A percentile compares a stretch with the other conserved stretches of the same genome.
Evolutionary conservation across 2,113 vertebrate species (phyloP).

Genomic region (Silurus glanis): DNA sequence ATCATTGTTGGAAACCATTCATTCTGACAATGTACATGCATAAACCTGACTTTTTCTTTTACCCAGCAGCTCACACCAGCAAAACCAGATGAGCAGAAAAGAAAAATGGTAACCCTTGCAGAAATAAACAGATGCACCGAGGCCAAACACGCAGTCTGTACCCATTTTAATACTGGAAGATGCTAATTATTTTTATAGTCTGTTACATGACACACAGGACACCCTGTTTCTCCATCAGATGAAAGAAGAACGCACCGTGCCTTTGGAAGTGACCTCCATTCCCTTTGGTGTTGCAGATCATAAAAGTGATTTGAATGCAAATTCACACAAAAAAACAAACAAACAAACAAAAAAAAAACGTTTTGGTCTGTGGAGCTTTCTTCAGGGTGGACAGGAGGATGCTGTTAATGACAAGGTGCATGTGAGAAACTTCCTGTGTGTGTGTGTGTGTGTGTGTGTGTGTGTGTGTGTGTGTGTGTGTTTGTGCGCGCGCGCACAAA

Average conservation of each 20-base stretch:
- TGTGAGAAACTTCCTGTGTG: not conserved
- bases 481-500: not conserved
- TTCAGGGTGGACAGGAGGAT: not conserved
- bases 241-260: not conserved
- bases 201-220: not conserved
- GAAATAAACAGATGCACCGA: not conserved
- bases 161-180: not conserved
- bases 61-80: not conserved
- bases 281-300: not conserved
- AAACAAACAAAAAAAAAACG: not conserved
- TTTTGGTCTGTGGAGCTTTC: too few species aligned
- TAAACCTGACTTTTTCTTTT: not conserved
- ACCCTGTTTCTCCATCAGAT: not conserved
- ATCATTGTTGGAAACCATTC: not conserved
- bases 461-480: not conserved
- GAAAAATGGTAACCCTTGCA: not conserved
- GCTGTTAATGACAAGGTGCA: not conserved
- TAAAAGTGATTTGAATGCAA: slow-evolving; percentile 20
- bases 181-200: not conserved
- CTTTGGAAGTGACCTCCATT: not conserved
- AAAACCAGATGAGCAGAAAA: not conserved
- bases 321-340: not conserved
- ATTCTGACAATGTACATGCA: not conserved
- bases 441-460: not conserved
- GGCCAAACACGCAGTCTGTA: not conserved